These are phyloP conservation scores for Accipiter minullus DNA, from an alignment of 2,797 vertebrate genomes.

Conservation along the genomic window DNA sequence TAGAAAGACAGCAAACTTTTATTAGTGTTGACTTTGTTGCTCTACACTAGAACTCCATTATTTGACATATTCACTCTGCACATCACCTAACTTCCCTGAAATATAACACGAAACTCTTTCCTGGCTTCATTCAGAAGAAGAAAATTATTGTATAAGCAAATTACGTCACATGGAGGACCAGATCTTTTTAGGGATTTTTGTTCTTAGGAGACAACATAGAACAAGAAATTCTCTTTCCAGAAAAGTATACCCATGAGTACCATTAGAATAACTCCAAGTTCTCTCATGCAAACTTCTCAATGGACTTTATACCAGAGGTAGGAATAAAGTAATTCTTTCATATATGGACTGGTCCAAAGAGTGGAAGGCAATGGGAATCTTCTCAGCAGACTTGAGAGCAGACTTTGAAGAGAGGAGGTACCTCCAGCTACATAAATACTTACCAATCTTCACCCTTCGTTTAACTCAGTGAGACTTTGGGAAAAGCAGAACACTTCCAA, in stretches of 20 bases:
- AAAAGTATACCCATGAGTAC: fast-evolving
- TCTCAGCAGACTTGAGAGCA: background rate
- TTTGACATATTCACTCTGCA: background rate
- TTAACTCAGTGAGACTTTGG: background rate
- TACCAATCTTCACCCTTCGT: background rate
- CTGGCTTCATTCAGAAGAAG: background rate
- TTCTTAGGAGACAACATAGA: background rate
- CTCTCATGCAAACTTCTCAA: background rate
- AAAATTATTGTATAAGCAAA: background rate
- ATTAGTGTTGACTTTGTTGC: constrained; percentile 33
- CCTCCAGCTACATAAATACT: background rate
- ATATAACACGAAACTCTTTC: background rate
- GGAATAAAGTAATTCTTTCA: background rate
- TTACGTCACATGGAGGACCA: background rate
- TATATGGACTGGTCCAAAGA: background rate
- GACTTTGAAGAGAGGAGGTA: background rate
- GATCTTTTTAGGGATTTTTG: background rate
- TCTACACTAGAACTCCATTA: background rate
- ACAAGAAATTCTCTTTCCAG: background rate
- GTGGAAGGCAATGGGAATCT: background rate
- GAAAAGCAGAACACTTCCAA: background rate
- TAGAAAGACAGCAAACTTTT: constrained; percentile 36
- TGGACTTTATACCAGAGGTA: background rate
- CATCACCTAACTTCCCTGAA: background rate
- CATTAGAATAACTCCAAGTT: background rate